A percentile compares a stretch with the other conserved stretches of the same genome.
phyloP scores from a whole-genome alignment of 37 sponge, comb jelly and placozoan species.

The Lycopodina hypogea region DNA sequence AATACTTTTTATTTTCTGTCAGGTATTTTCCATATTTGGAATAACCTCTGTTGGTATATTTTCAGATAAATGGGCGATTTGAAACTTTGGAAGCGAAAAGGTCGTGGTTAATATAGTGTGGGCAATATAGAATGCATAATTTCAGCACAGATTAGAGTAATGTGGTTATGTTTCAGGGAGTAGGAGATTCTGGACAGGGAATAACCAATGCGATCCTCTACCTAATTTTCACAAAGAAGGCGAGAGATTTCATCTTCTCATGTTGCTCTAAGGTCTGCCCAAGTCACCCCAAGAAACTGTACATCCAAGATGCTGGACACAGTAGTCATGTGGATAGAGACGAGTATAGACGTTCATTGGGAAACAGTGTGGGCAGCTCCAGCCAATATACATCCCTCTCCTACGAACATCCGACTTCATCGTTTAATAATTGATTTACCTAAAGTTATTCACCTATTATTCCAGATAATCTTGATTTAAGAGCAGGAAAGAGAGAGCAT shows the following conservation, averaged over 20 bases:
- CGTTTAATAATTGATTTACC: too few species aligned
- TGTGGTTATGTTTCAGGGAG: conserved; percentile 41
- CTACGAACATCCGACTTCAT: neutral
- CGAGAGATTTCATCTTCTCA: neutral
- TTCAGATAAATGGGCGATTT: too few species aligned
- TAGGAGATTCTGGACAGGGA: conserved; percentile 68
- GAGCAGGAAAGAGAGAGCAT: too few species aligned
- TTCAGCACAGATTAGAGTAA: too few species aligned
- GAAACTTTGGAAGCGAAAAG: too few species aligned
- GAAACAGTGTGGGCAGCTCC: neutral
- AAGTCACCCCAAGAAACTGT: neutral
- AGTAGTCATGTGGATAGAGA: neutral
- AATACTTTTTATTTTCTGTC: too few species aligned
- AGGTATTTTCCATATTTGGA: too few species aligned
- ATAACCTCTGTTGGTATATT: too few species aligned
- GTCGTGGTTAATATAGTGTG: too few species aligned
- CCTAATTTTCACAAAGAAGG: conserved; percentile 44
- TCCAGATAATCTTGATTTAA: too few species aligned
- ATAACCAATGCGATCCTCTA: conserved; percentile 47
- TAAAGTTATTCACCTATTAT: too few species aligned
- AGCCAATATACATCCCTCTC: conserved; percentile 3
- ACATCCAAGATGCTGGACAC: neutral
- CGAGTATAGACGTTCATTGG: neutral
- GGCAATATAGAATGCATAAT: too few species aligned
- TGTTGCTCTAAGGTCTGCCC: neutral